Conservation (phyloP, 1,140 invertebrate genomes). For the Phocides pigmalion region DNA sequence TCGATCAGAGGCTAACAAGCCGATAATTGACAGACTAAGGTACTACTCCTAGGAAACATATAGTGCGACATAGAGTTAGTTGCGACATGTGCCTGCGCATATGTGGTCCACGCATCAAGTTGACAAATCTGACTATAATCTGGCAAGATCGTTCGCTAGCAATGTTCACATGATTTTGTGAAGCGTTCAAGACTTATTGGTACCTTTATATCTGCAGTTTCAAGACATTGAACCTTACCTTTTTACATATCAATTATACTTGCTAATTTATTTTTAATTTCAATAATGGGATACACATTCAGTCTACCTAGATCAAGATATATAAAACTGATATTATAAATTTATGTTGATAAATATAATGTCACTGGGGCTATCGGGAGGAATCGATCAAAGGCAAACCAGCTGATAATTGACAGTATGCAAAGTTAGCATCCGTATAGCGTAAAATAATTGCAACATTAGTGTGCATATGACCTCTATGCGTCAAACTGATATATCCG, state of each 20-base stretch:
- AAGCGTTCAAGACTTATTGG: too few relatives aligned
- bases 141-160: background rate
- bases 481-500: background rate
- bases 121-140: constrained; percentile 9
- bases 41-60: constrained; percentile 1
- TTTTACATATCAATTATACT: too few relatives aligned
- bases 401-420: constrained; percentile 69
- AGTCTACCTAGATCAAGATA: too few relatives aligned
- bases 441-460: too few relatives aligned
- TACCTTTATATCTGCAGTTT: too few relatives aligned
- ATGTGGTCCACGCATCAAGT: constrained; percentile 7
- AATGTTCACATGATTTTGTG: background rate
- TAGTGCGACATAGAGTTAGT: constrained; percentile 12
- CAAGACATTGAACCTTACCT: too few relatives aligned
- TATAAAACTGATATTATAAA: too few relatives aligned
- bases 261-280: too few relatives aligned
- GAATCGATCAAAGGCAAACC: constrained; percentile 58
- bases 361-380: background rate
- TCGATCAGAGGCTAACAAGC: constrained; percentile 60
- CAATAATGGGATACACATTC: too few relatives aligned
- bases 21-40: constrained; percentile 68
- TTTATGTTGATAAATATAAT: too few relatives aligned
- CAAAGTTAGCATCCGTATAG: constrained; percentile 33
- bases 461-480: background rate
- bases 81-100: constrained; percentile 9